Conservation (phyloP, 2,113 vertebrate genomes). For the Aptenodytes patagonicus region DNA sequence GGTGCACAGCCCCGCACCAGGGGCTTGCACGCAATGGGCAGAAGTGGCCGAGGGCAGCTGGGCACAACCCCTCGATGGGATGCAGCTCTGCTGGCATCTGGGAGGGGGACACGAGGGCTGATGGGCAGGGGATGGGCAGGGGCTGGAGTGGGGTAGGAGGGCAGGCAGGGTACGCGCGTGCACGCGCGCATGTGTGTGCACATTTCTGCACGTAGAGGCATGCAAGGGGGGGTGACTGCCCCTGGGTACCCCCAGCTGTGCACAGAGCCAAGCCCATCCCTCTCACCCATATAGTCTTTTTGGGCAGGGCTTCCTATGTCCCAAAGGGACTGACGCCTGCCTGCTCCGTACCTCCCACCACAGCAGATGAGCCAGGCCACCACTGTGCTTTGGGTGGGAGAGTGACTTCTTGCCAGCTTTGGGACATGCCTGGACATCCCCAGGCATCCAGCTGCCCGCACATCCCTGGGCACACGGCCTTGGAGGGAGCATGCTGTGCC, state of each 20-base stretch:
- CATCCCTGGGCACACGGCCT: fast-evolving
- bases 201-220: background rate
- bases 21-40: background rate
- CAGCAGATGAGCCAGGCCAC: background rate
- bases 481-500: fast-evolving
- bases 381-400: background rate
- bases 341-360: fast-evolving
- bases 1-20: no score
- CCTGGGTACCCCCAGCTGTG: background rate
- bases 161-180: background rate
- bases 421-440: background rate
- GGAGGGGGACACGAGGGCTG: background rate
- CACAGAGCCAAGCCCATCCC: background rate
- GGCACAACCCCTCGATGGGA: background rate
- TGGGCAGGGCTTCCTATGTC: background rate
- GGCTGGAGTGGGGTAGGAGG: background rate
- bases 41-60: background rate
- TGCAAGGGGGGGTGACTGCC: no score
- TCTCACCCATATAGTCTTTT: background rate
- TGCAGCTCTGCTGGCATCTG: background rate
- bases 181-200: background rate
- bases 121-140: background rate
- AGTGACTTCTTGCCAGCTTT: background rate
- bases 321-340: background rate
- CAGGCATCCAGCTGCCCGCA: background rate